Evolutionary conservation across 2,888 invertebrate species (phyloP).

Genomic region (Agonopterix arenella): DNA sequence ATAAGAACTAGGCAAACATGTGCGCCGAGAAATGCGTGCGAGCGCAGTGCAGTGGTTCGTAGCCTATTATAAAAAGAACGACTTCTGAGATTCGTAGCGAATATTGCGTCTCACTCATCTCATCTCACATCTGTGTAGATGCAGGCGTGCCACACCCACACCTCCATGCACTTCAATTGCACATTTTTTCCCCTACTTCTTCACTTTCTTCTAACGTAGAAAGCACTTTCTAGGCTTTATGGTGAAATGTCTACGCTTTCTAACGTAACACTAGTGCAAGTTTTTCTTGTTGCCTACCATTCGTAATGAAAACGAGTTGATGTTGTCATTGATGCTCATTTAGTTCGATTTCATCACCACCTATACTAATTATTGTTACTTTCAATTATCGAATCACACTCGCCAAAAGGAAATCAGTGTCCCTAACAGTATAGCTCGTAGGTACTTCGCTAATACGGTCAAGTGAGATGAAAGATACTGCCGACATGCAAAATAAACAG

Average conservation of each 20-base stretch:
- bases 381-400: conserved; percentile 2
- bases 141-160: conserved; percentile 28
- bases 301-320: conserved; percentile 68
- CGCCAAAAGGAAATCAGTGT: neutral
- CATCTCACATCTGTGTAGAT: conserved; percentile 18
- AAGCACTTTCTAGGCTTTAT: conserved; percentile 71
- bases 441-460: conserved; percentile 2
- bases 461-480: conserved; percentile 23
- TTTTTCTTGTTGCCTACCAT: conserved; percentile 60
- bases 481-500: conserved; percentile 28
- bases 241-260: conserved; percentile 73
- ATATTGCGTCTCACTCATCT: conserved; percentile 28
- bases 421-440: neutral
- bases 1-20: conserved; percentile 66
- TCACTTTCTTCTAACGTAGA: conserved; percentile 69
- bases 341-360: conserved; percentile 4
- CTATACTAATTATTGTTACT: too few species aligned
- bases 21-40: conserved; percentile 51
- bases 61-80: neutral
- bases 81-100: conserved; percentile 33
- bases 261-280: conserved; percentile 71
- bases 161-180: conserved; percentile 49
- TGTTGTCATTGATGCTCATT: conserved; percentile 19
- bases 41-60: conserved; percentile 42
- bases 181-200: conserved; percentile 65